These are phyloP conservation scores for Miniopterus natalensis DNA, from an alignment of 2,113 vertebrate species.

Conservation along the genomic window DNA sequence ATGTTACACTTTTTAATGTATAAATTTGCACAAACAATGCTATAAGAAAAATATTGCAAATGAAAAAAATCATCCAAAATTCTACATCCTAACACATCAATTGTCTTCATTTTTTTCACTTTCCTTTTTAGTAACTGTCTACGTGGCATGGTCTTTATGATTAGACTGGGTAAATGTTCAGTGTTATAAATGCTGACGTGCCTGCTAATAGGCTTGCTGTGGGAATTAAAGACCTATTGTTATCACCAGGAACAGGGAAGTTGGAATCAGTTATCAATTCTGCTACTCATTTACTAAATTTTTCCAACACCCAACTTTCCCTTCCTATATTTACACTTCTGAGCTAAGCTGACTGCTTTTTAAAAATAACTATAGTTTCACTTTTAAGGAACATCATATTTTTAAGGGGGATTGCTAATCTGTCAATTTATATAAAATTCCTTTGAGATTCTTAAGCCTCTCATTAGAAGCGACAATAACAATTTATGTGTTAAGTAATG, in stretches of 20 bases:
- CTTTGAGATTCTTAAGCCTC: conserved; percentile 19
- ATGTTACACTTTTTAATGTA: background rate
- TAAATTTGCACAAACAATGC: background rate
- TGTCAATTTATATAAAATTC: conserved; percentile 49
- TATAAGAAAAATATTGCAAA: conserved; percentile 51
- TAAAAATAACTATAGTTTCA: conserved; percentile 43
- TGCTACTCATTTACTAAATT: conserved; percentile 78
- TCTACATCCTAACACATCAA: conserved; percentile 7
- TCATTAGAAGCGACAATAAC: background rate
- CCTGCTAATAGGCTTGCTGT: background rate
- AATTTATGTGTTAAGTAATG: background rate
- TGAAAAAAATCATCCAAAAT: conserved; percentile 8
- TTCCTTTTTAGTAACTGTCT: conserved; percentile 1
- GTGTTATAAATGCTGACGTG: background rate
- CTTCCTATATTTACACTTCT: conserved; percentile 45
- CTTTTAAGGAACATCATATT: conserved; percentile 48
- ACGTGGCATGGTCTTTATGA: conserved; percentile 8
- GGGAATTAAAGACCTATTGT: conserved; percentile 61
- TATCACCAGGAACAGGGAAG: conserved; percentile 68
- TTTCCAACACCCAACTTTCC: conserved; percentile 61
- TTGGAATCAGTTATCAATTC: conserved; percentile 55
- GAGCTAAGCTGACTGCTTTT: conserved; percentile 19
- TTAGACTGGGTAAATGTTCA: conserved; percentile 23
- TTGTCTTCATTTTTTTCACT: conserved; percentile 25
- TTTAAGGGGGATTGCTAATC: conserved; percentile 16